Percentiles rank a stretch among this genome's conserved stretches.
Evolutionary conservation across 2,888 invertebrate species (phyloP).

Genomic region (Trachelus iudaicus): DNA sequence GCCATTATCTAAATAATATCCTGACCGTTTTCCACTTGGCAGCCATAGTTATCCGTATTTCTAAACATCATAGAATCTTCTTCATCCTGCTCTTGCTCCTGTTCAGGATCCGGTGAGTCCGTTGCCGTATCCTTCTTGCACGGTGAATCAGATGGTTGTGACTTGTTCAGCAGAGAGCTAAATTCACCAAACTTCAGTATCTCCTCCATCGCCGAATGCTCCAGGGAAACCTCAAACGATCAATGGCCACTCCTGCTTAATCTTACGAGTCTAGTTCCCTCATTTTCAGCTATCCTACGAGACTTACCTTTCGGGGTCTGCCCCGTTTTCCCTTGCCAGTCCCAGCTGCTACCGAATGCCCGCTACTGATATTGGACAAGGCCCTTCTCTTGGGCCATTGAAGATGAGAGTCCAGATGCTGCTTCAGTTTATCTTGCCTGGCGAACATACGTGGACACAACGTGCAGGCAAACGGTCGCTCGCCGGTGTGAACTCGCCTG

Average conservation of each 20-base stretch:
- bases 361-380: conserved; percentile 20
- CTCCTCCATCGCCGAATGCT: conserved; percentile 54
- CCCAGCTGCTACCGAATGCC: conserved; percentile 26
- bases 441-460: conserved; percentile 79
- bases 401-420: conserved; percentile 67
- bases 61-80: conserved; percentile 12
- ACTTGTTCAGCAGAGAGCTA: conserved; percentile 55
- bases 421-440: conserved; percentile 77
- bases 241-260: conserved; percentile 8
- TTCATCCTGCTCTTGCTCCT: conserved; percentile 24
- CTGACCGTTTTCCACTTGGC: conserved; percentile 42
- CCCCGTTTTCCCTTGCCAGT: conserved; percentile 53
- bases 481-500: conserved; percentile 78
- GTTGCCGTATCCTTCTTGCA: conserved; percentile 30
- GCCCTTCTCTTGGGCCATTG: conserved; percentile 53
- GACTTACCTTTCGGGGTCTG: conserved; percentile 54
- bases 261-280: background rate
- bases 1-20: conserved; percentile 25
- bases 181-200: conserved; percentile 57
- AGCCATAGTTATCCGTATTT: conserved; percentile 38
- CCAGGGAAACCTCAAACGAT: conserved; percentile 43
- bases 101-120: conserved; percentile 18
- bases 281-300: conserved; percentile 7
- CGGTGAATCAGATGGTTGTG: conserved; percentile 32
- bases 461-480: conserved; percentile 76